Base-by-base conservation (phyloP, 1,140 invertebrate genomes). In the Papilio xuthus region DNA sequence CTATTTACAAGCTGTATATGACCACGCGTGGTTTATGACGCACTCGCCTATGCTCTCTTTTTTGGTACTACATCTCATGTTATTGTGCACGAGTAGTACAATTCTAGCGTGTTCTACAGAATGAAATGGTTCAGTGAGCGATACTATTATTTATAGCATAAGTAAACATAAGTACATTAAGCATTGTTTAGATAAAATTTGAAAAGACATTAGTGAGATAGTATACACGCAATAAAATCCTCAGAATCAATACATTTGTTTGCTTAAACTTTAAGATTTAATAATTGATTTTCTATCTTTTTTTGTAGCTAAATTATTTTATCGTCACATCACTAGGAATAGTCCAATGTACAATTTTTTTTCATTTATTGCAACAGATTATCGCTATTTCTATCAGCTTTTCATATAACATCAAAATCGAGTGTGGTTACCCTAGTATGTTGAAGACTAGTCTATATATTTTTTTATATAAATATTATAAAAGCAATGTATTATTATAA, bases 191-290 rank as follows among this genome's bases (percentile, higher is more conserved):
- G 83, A 82, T 83, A 78, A 82, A 80, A 85, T 87, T 87, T 83
- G 85, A 90, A 91, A 91, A 91, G 88, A 91, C 90, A 90, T 88
- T 89, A 91, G 90, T 91, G 90, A 91, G 89, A 91, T 87, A 86
- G 82, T 67, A 44, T 60, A 60, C 56, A 60, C 56, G 56, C 23
- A 72, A 13, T 26, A 47, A 44, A 72, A 42, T 23, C 6, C n/a
- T 44, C 41, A 26, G 56, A 13, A 60, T 60, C 23, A 23, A 26
- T 60, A 60, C 12, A 23, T 60, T 60, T 60, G 23, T 60, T 23
- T 28, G 23, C 56, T 26, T 26, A 12, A 60, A 60, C 10, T 60
- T 26, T 26, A 3, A 26, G 10, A 60, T 26, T 60, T 53, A 53
- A 26, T 12, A 60, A 26, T 12, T 12, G 20, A 26, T 12, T 23